Evolutionary conservation across 1,140 invertebrate genomes (phyloP).

Genomic region (Drosophila saltans): DNA sequence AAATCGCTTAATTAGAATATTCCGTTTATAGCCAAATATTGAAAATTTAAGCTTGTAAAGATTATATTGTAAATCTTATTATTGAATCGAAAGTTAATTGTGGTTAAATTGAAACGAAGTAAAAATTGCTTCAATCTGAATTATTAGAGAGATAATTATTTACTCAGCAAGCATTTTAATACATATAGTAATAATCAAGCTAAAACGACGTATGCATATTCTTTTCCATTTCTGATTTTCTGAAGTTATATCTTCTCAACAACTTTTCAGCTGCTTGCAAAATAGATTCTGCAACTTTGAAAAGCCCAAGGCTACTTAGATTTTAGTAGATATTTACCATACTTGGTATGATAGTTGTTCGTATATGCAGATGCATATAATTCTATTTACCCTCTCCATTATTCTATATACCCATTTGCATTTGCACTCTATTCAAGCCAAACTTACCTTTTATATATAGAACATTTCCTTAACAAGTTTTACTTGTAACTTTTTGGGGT

Average conservation of each 20-base stretch:
- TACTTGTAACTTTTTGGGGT: constrained; percentile 58
- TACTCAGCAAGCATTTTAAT: no score
- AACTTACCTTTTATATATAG: not conserved
- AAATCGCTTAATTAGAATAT: constrained; percentile 51
- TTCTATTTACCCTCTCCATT: constrained; percentile 49
- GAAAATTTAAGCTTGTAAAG: not conserved
- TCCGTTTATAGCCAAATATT: constrained; percentile 1
- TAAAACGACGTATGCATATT: no score
- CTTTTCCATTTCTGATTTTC: no score
- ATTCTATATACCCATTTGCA: not conserved
- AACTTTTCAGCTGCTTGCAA: not conserved
- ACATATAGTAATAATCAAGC: no score
- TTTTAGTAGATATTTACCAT: not conserved
- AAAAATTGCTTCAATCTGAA: no score
- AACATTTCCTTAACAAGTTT: constrained; percentile 61
- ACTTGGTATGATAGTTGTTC: not conserved
- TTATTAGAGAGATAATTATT: no score
- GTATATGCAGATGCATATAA: constrained; percentile 44
- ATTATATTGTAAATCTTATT: not conserved
- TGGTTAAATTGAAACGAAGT: no score
- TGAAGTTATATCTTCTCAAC: not conserved
- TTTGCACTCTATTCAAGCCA: not conserved
- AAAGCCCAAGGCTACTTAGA: constrained; percentile 3
- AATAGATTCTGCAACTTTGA: not conserved
- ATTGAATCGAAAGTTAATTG: not conserved